Conservation (phyloP, 2,797 vertebrate species). For the Smutsia gigantea region DNA sequence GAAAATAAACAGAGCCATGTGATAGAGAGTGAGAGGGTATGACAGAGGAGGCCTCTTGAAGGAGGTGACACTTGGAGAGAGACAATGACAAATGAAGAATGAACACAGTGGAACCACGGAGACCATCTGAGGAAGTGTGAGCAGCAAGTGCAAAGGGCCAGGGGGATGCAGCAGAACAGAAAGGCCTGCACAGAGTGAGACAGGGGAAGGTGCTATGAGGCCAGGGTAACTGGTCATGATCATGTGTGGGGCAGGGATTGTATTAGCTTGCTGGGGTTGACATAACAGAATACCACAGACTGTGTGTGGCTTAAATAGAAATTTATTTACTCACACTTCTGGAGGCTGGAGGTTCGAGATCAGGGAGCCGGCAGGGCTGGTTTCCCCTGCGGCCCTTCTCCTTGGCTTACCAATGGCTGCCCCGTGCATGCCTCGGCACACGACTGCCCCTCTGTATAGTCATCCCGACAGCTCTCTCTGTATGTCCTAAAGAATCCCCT, state of each 20-base stretch:
- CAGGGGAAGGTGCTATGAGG: background rate
- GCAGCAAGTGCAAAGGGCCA: background rate
- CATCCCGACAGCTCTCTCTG: background rate
- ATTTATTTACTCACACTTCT: background rate
- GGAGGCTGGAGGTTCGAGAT: background rate
- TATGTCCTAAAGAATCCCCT: background rate
- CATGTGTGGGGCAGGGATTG: accelerated
- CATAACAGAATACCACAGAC: background rate
- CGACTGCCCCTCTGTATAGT: background rate
- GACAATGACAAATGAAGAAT: background rate
- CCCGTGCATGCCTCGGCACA: background rate
- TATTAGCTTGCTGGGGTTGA: too few species aligned
- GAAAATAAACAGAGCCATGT: background rate
- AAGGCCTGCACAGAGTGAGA: background rate
- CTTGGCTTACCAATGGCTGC: background rate
- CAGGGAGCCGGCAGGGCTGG: background rate
- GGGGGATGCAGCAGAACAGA: background rate
- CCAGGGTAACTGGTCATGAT: too few species aligned
- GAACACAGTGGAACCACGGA: background rate
- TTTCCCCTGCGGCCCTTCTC: background rate
- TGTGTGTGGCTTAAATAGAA: background rate
- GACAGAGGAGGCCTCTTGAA: background rate
- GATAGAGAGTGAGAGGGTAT: background rate
- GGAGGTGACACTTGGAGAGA: background rate
- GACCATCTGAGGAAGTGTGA: background rate